Base-by-base conservation (phyloP, 2,888 invertebrate species). In the Chymomyza procnemis region DNA sequence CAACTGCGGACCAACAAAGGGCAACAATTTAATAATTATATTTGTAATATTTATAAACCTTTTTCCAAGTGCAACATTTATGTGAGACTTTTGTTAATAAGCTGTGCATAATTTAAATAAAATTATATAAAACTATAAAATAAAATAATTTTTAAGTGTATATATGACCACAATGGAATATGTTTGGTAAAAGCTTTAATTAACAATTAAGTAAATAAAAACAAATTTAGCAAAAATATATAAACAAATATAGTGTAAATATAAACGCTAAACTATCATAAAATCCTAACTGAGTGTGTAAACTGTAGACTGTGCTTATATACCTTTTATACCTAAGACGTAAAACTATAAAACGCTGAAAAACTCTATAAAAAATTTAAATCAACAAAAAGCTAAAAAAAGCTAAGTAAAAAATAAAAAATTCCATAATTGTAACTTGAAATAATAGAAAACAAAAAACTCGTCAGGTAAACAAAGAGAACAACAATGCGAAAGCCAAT, bases 121-220 rank as follows among this genome's bases (percentile, higher is more conserved):
- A 57, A 52, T 19, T 46, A 41, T n/a, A 46, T 55, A 47, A 66
- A 69, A 48, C 54, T 12, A 19, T 54, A 54, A 8, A 54, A 21
- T 54, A 22, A 21, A 54, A 5, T 21, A 50, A 50, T 50, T 16
- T 50, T 64, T 85, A 87, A 87, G 87, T 88, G 88, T 88, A 88
- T 57, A 88, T 87, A 86, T 76, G 74, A 80, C 79, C 80, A 82
- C 52, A 62, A 63, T 50, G 76, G 83, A 75, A 83, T 65, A 73
- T 73, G 58, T n/a, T 86, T 88, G 87, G 87, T 88, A 78, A 88
- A 84, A 84, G 88, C 88, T 88, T 88, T 88, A 88, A 88, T 66
- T 88, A 88, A 76, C 61, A 26, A 19, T 61, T 79, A 85, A 83
- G 80, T 69, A 70, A 55, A 26, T 26, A 66, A 74, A 55, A 34